phyloP scores from a whole-genome alignment of 2,797 vertebrate species.

The Zenarchopterus dispar region DNA sequence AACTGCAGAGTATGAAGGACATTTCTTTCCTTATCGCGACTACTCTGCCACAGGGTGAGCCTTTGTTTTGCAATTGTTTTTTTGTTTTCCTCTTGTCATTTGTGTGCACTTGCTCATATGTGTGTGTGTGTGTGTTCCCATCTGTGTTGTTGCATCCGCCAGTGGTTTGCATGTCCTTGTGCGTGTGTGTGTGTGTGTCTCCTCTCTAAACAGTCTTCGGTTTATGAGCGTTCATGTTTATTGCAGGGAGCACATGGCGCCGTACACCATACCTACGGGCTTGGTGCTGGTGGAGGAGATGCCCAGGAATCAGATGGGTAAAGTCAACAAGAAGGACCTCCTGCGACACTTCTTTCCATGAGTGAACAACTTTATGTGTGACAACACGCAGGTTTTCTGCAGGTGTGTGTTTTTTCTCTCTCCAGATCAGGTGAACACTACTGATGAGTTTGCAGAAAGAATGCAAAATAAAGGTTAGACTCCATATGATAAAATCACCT shows the following conservation, averaged over 20 bases:
- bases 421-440: not conserved
- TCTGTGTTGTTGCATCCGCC: conserved; percentile 24
- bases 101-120: conserved; percentile 15
- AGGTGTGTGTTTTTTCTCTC: conserved; percentile 7
- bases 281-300: conserved; percentile 91
- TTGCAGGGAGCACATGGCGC: conserved; percentile 87
- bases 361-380: conserved; percentile 2
- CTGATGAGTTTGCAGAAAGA: not conserved
- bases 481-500: conserved; percentile 2
- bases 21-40: conserved; percentile 72
- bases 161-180: conserved; percentile 30
- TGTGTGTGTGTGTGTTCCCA: conserved; percentile 23
- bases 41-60: conserved; percentile 68
- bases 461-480: conserved; percentile 1
- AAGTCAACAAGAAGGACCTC: conserved; percentile 95
- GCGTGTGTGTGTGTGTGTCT: conserved; percentile 27
- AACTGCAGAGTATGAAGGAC: conserved; percentile 73
- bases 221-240: conserved; percentile 52
- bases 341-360: conserved; percentile 83
- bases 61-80: conserved; percentile 76
- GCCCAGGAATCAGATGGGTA: conserved; percentile 96
- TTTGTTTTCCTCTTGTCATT: conserved; percentile 38
- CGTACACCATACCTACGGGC: conserved; percentile 87
- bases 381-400: conserved; percentile 14
- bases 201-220: conserved; percentile 25